Conservation (phyloP, 2,888 invertebrate genomes). For the Leptinotarsa juncta region DNA sequence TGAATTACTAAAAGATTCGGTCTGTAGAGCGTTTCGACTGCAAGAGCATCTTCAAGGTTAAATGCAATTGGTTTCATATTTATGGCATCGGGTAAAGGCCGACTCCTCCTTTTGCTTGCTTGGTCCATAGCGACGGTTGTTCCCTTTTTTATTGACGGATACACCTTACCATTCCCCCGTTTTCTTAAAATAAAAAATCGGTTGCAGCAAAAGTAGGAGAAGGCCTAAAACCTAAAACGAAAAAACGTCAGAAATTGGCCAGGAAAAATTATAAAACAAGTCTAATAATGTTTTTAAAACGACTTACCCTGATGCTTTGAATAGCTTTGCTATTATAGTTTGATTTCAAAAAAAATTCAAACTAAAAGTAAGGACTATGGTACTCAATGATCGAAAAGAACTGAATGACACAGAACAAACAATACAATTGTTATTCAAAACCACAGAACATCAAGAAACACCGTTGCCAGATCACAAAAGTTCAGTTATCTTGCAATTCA, state of each 20-base stretch:
- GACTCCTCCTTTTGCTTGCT: constrained; percentile 62
- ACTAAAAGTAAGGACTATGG: constrained; percentile 36
- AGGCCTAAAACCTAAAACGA: constrained; percentile 55
- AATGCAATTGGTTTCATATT: constrained; percentile 57
- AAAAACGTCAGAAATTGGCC: constrained; percentile 26
- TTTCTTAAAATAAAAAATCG: constrained; percentile 46
- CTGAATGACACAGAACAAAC: constrained; percentile 28
- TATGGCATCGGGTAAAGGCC: constrained; percentile 63
- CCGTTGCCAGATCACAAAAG: too few species aligned
- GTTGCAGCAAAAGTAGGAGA: constrained; percentile 56
- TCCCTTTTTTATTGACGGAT: constrained; percentile 42
- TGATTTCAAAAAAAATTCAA: constrained; percentile 43
- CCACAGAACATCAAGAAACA: constrained; percentile 3
- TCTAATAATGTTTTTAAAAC: constrained; percentile 18
- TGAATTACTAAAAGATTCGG: constrained; percentile 54
- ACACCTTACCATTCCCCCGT: constrained; percentile 52
- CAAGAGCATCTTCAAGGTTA: constrained; percentile 60
- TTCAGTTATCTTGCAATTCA: too few species aligned
- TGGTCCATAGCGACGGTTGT: constrained; percentile 55
- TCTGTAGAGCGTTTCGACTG: constrained; percentile 55
- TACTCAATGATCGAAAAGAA: constrained; percentile 25
- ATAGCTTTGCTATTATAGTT: constrained; percentile 38
- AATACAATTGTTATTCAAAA: constrained; percentile 1
- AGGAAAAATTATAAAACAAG: constrained; percentile 36
- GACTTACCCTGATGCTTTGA: constrained; percentile 53